Evolutionary conservation across 2,888 invertebrate species (phyloP), one percentile per base, ranked within the genome.

Genomic region (Suillia variegata): DNA sequence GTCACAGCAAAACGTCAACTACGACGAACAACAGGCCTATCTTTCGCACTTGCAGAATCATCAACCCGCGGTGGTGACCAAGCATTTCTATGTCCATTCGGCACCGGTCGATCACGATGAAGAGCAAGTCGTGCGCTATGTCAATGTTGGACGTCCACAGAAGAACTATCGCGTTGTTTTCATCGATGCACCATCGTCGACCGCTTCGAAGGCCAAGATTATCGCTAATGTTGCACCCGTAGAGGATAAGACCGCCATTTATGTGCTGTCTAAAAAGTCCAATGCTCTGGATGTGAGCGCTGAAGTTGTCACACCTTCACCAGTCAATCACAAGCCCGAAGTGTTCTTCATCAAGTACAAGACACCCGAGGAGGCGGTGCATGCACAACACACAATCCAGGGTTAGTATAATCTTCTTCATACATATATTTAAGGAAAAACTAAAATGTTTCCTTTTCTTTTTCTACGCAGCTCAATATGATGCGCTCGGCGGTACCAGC

Each of bases 281-380:
- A 74, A 76, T 50, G 74, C 74, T 1, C 59, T 78, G 61, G 79
- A 79, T 62, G 68, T 79, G 22, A 70, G 67, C 20, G 70, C 78
- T 38, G 79, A 80, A 64, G 76, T 78, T 6, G 76, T 75, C 21
- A 77, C 78, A 21, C 78, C 76, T 52, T 72, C 76, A 34, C 71
- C 74, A 0, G 67, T 67, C 2, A 70, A 69, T 51, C 65, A 69
- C 59, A 81, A 81, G 64, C 81, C 81, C 20, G 81, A 81, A 65
- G 80, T 81, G 2, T 80, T 74, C 74, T 81, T 79, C 57, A 75
- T 81, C 58, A 81, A 81, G 64, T 81, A 81, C 69, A 81, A 79
- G 67, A 81, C 79, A 2, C 75, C 80, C 24, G 71, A 75, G 59
- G 81, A 81, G 68, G 81, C 81, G 8, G 61, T 70, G 3, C 77